Conservation (phyloP, 2,888 invertebrate species). For the Ametastegia equiseti region DNA sequence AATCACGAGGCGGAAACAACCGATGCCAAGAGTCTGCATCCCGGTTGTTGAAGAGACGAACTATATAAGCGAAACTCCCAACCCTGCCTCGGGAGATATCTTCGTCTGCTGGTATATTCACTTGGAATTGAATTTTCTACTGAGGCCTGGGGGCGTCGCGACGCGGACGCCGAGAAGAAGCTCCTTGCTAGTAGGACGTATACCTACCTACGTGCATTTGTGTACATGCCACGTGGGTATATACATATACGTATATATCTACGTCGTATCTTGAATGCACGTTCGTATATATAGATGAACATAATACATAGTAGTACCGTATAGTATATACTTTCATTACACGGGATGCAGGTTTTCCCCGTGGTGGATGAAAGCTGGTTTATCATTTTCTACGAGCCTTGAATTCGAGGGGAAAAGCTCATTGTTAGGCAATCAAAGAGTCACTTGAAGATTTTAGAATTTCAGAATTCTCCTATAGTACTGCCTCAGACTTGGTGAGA, state of each 20-base stretch:
- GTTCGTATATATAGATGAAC: not conserved
- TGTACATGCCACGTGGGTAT: not conserved
- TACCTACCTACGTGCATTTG: not conserved
- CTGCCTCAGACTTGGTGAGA: not conserved
- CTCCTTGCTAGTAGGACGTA: not conserved
- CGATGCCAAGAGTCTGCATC: constrained; percentile 25
- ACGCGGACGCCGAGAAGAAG: not conserved
- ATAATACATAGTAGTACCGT: not conserved
- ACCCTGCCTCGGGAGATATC: constrained; percentile 11
- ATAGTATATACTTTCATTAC: not conserved
- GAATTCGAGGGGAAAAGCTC: not conserved
- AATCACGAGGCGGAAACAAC: constrained; percentile 25
- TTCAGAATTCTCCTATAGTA: not conserved
- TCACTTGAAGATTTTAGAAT: not conserved
- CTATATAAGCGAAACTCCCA: not conserved
- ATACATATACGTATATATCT: not conserved
- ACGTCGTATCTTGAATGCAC: not conserved
- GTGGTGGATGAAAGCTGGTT: constrained; percentile 5
- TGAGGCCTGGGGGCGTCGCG: not conserved
- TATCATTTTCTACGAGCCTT: not conserved
- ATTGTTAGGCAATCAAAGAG: constrained; percentile 13
- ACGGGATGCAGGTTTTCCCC: not conserved
- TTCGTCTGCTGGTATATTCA: constrained; percentile 19
- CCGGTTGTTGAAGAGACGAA: constrained; percentile 9
- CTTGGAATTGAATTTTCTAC: constrained; percentile 34